Evolutionary conservation across 1,140 invertebrate species (phyloP).

Genomic region (Marisa cornuarietis): DNA sequence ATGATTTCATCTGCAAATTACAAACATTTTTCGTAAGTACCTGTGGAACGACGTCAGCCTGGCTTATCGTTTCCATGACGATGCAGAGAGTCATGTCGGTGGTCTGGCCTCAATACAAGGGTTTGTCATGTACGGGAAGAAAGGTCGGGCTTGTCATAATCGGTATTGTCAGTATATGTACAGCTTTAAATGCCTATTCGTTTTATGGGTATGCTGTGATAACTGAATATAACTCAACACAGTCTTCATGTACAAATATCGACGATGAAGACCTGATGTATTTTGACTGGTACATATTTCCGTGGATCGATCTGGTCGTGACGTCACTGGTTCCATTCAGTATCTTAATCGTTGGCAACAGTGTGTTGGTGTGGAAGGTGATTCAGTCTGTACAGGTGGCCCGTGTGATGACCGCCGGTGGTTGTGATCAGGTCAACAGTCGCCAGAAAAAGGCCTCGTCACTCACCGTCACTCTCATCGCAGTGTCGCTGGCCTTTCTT

Average conservation of each 20-base stretch:
- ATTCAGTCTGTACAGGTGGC: background rate
- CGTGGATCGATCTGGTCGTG: conserved; percentile 1
- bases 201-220: background rate
- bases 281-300: background rate
- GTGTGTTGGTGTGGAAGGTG: background rate
- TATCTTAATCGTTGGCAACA: conserved; percentile 2
- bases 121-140: background rate
- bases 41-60: background rate
- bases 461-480: background rate
- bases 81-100: background rate
- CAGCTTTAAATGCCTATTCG: background rate
- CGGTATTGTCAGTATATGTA: background rate
- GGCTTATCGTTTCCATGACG: conserved; percentile 2
- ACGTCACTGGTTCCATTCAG: background rate
- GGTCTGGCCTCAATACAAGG: background rate
- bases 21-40: background rate
- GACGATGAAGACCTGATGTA: background rate
- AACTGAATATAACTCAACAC: background rate
- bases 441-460: background rate
- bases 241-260: background rate
- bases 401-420: background rate
- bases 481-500: background rate
- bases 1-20: conserved; percentile 26
- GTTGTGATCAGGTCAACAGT: background rate
- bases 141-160: background rate